These are phyloP conservation scores for Fistularia tabacaria DNA, from an alignment of 2,797 vertebrate species.

Conservation along the genomic window DNA sequence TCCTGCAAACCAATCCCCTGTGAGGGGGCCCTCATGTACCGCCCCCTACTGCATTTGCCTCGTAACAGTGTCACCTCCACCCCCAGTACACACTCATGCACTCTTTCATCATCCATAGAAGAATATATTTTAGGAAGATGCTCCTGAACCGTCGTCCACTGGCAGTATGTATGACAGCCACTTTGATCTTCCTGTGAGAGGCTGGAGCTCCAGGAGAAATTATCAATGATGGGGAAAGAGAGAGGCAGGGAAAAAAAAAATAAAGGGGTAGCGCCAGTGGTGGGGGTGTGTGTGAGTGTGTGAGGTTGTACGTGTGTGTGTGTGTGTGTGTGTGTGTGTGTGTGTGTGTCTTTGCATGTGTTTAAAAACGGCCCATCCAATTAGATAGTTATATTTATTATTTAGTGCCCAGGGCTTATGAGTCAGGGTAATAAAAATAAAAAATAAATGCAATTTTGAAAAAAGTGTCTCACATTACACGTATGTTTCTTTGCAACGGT, in stretches of 20 bases:
- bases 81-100: constrained; percentile 31
- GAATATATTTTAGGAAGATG: constrained; percentile 68
- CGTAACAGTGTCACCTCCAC: constrained; percentile 64
- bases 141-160: constrained; percentile 65
- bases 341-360: constrained; percentile 5
- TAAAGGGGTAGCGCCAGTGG: background rate
- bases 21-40: constrained; percentile 38
- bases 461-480: constrained; percentile 15
- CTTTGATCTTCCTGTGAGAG: constrained; percentile 77
- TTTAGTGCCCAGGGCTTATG: constrained; percentile 48
- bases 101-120: constrained; percentile 74
- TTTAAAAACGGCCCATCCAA: constrained; percentile 58
- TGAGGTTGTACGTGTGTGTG: background rate
- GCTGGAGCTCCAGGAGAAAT: constrained; percentile 74
- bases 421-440: constrained; percentile 10
- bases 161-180: constrained; percentile 71
- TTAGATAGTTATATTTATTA: constrained; percentile 65
- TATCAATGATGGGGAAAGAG: constrained; percentile 72
- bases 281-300: background rate
- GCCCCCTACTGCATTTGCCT: constrained; percentile 62
- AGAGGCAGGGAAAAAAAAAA: constrained; percentile 40
- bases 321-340: constrained; percentile 10
- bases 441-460: background rate
- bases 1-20: constrained; percentile 50
- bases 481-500: background rate